Conservation (phyloP, 2,113 vertebrate genomes). For the Orthonyx spaldingii region DNA sequence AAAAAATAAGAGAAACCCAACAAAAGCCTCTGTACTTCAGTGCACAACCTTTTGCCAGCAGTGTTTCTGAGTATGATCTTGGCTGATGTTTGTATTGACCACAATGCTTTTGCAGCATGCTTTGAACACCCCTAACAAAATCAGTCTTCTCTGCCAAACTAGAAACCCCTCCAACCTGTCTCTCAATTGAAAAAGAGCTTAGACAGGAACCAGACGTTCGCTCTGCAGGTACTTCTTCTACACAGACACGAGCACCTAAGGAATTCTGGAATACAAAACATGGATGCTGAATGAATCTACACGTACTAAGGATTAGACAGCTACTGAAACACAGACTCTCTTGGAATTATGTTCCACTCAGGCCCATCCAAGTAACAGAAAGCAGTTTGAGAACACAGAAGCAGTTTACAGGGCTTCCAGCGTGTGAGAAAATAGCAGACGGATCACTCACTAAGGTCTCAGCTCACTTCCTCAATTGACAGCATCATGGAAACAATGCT, state of each 20-base stretch:
- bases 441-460: not conserved
- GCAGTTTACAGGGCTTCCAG: not conserved
- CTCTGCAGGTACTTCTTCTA: slow-evolving; percentile 28
- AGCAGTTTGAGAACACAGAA: not conserved
- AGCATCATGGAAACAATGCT: not conserved
- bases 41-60: not conserved
- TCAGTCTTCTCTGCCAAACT: not conserved
- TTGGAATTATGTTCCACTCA: not conserved
- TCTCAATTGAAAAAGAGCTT: slow-evolving; percentile 44
- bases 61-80: not conserved
- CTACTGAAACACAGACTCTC: not conserved
- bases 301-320: not conserved
- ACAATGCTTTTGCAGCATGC: not conserved
- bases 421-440: not conserved
- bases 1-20: not conserved
- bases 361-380: not conserved
- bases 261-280: slow-evolving; percentile 50
- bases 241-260: slow-evolving; percentile 44
- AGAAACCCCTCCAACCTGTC: slow-evolving; percentile 18
- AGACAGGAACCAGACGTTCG: slow-evolving; percentile 19
- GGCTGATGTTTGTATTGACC: not conserved
- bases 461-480: not conserved
- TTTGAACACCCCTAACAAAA: not conserved
- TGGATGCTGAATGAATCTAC: slow-evolving; percentile 22
- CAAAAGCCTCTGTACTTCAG: not conserved